Evolutionary conservation across 2,113 vertebrate genomes (phyloP).

Genomic region (Lophotis ruficrista): DNA sequence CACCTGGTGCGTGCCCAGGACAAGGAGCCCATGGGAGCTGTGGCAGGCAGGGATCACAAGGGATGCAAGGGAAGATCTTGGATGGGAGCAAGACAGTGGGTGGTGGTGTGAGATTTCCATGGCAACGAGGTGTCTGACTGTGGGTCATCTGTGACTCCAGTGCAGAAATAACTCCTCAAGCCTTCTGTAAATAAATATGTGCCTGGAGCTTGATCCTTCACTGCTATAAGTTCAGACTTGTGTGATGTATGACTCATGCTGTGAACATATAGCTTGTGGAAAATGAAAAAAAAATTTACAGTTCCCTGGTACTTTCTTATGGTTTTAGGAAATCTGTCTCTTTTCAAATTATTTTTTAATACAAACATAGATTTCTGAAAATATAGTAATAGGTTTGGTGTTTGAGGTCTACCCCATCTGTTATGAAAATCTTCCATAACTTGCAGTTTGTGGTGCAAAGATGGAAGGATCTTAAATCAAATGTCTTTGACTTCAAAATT

Average conservation of each 20-base stretch:
- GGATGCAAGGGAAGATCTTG: neutral
- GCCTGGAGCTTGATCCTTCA: slow-evolving; percentile 6
- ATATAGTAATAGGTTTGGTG: slow-evolving; percentile 51
- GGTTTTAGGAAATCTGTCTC: neutral
- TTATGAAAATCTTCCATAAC: slow-evolving; percentile 57
- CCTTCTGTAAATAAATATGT: slow-evolving; percentile 24
- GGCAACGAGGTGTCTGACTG: slow-evolving; percentile 16
- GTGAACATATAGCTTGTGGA: neutral
- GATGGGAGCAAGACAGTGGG: neutral
- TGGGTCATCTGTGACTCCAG: slow-evolving; percentile 12
- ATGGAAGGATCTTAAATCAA: slow-evolving; percentile 45
- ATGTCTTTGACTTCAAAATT: slow-evolving; percentile 62
- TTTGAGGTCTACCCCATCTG: slow-evolving; percentile 51
- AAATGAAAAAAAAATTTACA: neutral
- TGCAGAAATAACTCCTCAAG: slow-evolving; percentile 27
- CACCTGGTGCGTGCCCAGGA: neutral
- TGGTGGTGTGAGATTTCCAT: slow-evolving; percentile 20
- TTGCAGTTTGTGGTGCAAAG: slow-evolving; percentile 50
- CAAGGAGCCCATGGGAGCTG: neutral
- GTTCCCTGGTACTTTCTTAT: neutral
- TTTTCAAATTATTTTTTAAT: neutral
- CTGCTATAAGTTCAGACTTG: neutral
- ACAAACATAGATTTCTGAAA: slow-evolving; percentile 58
- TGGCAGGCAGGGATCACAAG: neutral
- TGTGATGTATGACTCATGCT: slow-evolving; percentile 22